Conservation (phyloP, 2,888 invertebrate genomes). For the Ochlodes sylvanus region DNA sequence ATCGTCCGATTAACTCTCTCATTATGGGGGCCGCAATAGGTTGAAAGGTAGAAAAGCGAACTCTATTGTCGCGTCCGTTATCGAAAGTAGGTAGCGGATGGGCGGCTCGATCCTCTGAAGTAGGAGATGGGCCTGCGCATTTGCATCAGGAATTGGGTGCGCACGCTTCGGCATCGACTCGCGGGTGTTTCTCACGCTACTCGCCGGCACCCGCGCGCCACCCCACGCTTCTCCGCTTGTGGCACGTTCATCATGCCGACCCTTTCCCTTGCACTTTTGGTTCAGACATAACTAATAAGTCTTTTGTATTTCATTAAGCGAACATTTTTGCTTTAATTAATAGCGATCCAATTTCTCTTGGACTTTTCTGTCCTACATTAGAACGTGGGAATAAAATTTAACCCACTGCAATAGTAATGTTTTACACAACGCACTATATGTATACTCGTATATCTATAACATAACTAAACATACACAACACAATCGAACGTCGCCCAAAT, state of each 20-base stretch:
- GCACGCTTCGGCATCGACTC: constrained; percentile 73
- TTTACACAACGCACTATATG: background rate
- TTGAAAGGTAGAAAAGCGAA: constrained; percentile 52
- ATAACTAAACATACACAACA: no score
- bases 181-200: constrained; percentile 49
- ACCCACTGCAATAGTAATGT: no score
- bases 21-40: constrained; percentile 44
- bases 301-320: constrained; percentile 41
- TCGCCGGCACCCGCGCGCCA: constrained; percentile 48
- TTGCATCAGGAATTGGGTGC: constrained; percentile 82
- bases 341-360: constrained; percentile 12
- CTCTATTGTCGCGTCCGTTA: constrained; percentile 65
- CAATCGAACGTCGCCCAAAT: no score
- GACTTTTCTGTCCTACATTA: background rate
- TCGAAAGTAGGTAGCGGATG: constrained; percentile 67
- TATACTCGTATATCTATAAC: background rate
- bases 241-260: constrained; percentile 23
- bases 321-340: constrained; percentile 27
- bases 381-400: background rate
- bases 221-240: constrained; percentile 36
- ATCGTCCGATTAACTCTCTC: constrained; percentile 57
- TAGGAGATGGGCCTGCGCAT: constrained; percentile 66
- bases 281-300: constrained; percentile 38
- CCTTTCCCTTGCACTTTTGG: constrained; percentile 33
- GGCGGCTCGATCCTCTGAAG: constrained; percentile 51